phyloP scores from a whole-genome alignment of 2,888 invertebrate genomes.

The Acanthosepion esculentum region DNA sequence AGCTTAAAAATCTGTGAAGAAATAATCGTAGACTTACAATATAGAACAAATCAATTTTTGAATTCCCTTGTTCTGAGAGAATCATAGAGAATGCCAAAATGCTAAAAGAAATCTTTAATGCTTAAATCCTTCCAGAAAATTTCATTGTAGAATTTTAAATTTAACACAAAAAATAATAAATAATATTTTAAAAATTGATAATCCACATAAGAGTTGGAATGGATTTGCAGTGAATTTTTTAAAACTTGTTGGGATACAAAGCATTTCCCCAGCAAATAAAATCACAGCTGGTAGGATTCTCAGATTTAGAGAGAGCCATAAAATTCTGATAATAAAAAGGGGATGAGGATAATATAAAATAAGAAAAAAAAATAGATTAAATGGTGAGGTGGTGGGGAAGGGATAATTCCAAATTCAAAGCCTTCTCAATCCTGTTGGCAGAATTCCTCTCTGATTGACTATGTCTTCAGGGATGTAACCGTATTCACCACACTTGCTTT shows the following conservation, averaged over 20 bases:
- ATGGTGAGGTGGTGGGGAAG: too few relatives aligned
- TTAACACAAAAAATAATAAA: background rate
- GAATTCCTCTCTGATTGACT: too few relatives aligned
- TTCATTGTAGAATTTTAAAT: background rate
- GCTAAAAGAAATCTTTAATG: background rate
- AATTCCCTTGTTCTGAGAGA: background rate
- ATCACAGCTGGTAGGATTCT: background rate
- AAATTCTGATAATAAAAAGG: background rate
- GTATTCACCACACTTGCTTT: too few relatives aligned
- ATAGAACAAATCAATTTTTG: background rate
- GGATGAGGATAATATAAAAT: too few relatives aligned
- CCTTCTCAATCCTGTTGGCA: too few relatives aligned
- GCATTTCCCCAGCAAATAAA: background rate
- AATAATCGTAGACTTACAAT: background rate
- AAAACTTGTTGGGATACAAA: background rate
- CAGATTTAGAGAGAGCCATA: background rate
- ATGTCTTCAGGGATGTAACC: too few relatives aligned
- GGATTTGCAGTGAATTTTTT: background rate
- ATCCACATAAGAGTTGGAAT: background rate
- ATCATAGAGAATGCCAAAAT: background rate
- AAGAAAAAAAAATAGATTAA: background rate
- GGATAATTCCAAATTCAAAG: too few relatives aligned
- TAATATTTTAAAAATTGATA: background rate
- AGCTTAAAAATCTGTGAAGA: background rate
- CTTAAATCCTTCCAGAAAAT: background rate